Conservation (phyloP, 2,888 invertebrate species). For the Trissolcus brochymenae region DNA sequence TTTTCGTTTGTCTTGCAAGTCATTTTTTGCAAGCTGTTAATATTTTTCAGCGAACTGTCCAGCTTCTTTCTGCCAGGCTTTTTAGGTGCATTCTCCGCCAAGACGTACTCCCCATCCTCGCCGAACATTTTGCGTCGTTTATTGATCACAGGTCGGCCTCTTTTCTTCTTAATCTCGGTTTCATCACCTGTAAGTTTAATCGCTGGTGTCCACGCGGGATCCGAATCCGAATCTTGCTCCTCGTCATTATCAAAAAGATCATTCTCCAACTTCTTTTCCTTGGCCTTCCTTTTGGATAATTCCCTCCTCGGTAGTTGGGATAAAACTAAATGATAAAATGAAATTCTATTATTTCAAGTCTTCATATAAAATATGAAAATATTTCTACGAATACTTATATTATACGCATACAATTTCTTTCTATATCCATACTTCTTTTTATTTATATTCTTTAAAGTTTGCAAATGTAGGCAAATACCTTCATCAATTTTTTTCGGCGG, state of each 20-base stretch:
- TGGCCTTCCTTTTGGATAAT: constrained; percentile 82
- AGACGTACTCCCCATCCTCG: constrained; percentile 80
- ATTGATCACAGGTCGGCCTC: constrained; percentile 70
- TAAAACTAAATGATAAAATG: constrained; percentile 9
- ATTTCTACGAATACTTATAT: too few species aligned
- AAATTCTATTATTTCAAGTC: too few species aligned
- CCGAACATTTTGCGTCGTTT: constrained; percentile 72
- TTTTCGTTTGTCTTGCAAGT: constrained; percentile 72
- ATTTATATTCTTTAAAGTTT: too few species aligned
- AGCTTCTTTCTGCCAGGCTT: constrained; percentile 76
- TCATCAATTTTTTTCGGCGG: constrained; percentile 79
- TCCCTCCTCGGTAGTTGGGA: constrained; percentile 79
- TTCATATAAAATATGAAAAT: too few species aligned
- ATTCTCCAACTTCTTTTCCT: constrained; percentile 79
- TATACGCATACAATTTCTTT: too few species aligned
- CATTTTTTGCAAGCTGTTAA: constrained; percentile 61
- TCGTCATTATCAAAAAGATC: constrained; percentile 77
- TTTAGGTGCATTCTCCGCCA: constrained; percentile 74
- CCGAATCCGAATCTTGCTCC: constrained; percentile 82
- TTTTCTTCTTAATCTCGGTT: constrained; percentile 72
- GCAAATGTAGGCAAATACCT: constrained; percentile 7
- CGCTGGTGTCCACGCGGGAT: constrained; percentile 87
- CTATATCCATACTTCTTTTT: too few species aligned
- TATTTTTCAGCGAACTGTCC: constrained; percentile 63
- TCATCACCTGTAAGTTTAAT: constrained; percentile 77